These are phyloP conservation scores for Halesus radiatus DNA, from an alignment of 1,140 invertebrate genomes.

Conservation along the genomic window DNA sequence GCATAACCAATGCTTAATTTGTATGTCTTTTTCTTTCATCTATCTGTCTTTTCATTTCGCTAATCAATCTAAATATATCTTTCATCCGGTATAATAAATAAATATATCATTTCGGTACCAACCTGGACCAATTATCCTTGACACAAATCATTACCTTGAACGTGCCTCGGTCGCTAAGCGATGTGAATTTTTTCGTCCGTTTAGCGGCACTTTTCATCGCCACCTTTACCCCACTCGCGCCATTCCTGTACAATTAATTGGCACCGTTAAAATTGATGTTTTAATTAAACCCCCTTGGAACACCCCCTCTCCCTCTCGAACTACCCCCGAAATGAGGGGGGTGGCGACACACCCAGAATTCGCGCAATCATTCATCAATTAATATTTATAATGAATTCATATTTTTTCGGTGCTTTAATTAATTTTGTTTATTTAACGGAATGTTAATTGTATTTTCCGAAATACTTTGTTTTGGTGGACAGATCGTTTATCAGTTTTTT, in stretches of 20 bases:
- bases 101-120: too few relatives aligned
- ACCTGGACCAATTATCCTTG: too few relatives aligned
- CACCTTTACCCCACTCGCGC: slow-evolving; percentile 13
- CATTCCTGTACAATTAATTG: slow-evolving; percentile 39
- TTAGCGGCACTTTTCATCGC: slow-evolving; percentile 7
- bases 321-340: background rate
- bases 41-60: too few relatives aligned
- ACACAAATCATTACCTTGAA: slow-evolving; percentile 3
- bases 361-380: background rate
- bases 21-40: too few relatives aligned
- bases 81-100: too few relatives aligned
- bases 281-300: slow-evolving; percentile 27
- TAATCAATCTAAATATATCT: too few relatives aligned
- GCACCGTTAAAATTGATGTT: slow-evolving; percentile 42
- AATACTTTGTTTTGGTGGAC: too few relatives aligned
- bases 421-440: too few relatives aligned
- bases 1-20: too few relatives aligned
- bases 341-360: background rate
- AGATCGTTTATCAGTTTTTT: too few relatives aligned
- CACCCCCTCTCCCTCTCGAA: background rate
- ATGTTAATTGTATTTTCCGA: too few relatives aligned
- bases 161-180: background rate
- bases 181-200: slow-evolving; percentile 12
- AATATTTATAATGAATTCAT: background rate
- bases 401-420: too few relatives aligned